Base-by-base conservation (phyloP, 2,113 vertebrate species). In the Gadus chalcogrammus region DNA sequence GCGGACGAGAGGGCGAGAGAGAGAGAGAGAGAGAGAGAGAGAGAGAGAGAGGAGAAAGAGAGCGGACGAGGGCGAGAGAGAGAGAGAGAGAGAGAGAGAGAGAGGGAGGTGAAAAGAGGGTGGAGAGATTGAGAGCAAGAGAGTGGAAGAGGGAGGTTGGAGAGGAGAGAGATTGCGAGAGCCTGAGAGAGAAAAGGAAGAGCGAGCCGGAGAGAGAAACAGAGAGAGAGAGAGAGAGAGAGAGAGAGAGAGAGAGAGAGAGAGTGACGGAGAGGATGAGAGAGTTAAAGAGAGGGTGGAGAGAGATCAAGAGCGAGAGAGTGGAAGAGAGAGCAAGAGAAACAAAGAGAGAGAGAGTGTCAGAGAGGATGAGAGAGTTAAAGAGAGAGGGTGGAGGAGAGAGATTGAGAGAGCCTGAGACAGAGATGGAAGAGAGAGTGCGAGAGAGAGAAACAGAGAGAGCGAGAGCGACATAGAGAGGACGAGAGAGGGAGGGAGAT, bases 231-330 rank as follows among this genome's bases (percentile, higher is more conserved):
- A 11, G 9, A 42, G 38, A 11, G 38, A 42, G 38, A 42, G 82
- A 82, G 79, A 82, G 83, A 74, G 86, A 77, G 77, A 75, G 68
- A 42, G 38, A 42, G 82, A 82, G 79, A 82, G 83, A 74, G 86
- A 77, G 77, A 75, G 68, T 73, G 67, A 72, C 24, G 73, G 77
- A 75, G 74, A 77, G 77, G 79, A 67, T 74, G n/a, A n/a, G n/a
- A n/a, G n/a, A n/a, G n/a, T n/a, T n/a, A n/a, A n/a, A n/a, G n/a
- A 79, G 72, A 82, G 77, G 75, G 74, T 24, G 81, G 75, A 79
- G 76, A 81, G 78, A 82, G 67, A 69, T 64, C 85, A 68, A 78
- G 72, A 65, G 72, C 53, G 3, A 24, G 22, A 24, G 22, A 24
- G 55, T 18, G 18, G 17, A 56, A 15, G 66, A 73, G 35, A 78